These are phyloP conservation scores for Epistrophella euchroma DNA, from an alignment of 2,888 invertebrate genomes.

Conservation along the genomic window DNA sequence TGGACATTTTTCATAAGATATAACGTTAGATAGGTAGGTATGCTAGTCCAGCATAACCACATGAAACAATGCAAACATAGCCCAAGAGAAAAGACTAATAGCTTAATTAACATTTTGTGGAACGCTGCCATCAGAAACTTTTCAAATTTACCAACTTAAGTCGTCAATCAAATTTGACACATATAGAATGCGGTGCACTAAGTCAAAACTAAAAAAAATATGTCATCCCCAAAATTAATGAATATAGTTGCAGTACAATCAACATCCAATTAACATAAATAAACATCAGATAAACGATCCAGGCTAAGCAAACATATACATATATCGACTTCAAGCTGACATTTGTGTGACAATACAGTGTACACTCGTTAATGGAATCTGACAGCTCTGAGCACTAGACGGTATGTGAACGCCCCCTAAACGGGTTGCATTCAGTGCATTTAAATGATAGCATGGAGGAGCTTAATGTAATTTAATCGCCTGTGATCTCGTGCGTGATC, in stretches of 20 bases:
- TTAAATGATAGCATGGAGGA: slow-evolving; percentile 15
- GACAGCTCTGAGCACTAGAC: slow-evolving; percentile 54
- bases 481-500: slow-evolving; percentile 65
- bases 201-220: slow-evolving; percentile 26
- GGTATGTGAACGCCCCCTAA: slow-evolving; percentile 55
- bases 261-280: slow-evolving; percentile 71
- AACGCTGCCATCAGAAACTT: slow-evolving; percentile 59
- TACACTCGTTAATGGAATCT: slow-evolving; percentile 53
- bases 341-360: slow-evolving; percentile 54
- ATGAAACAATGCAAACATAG: slow-evolving; percentile 38
- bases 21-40: slow-evolving; percentile 65
- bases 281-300: slow-evolving; percentile 59
- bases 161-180: slow-evolving; percentile 72
- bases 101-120: slow-evolving; percentile 69
- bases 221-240: slow-evolving; percentile 10
- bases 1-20: slow-evolving; percentile 32
- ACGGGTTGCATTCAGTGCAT: slow-evolving; percentile 37
- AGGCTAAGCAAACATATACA: slow-evolving; percentile 9
- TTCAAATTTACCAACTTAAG: slow-evolving; percentile 43
- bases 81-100: slow-evolving; percentile 60
- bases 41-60: slow-evolving; percentile 20
- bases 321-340: slow-evolving; percentile 39
- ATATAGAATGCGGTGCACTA: slow-evolving; percentile 42
- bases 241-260: slow-evolving; percentile 50
- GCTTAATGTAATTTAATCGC: slow-evolving; percentile 61